Base-by-base conservation (phyloP, 1,140 invertebrate species). In the Reticulitermes speratus region DNA sequence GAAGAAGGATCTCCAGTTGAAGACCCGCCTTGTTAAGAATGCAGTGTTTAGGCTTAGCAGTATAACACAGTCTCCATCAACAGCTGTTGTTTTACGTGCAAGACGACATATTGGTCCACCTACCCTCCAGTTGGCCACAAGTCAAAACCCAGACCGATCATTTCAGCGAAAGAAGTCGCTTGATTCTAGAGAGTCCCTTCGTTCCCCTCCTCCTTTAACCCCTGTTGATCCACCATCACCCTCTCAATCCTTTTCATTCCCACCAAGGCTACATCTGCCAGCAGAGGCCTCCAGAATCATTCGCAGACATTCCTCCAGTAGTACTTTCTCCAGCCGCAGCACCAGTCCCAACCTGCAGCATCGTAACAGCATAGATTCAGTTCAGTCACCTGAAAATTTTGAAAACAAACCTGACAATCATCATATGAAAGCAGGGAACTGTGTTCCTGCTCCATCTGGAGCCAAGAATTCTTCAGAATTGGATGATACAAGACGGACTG, bases 271-370 rank as follows among this genome's bases (percentile, higher is more conserved):
- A 23, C 65, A 44, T 44, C 52, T 85, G 84, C 90, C 93, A 5
- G 94, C 94, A 52, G 95, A 96, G 88, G 95, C 95, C 81, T 96
- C 96, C 1, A 93, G 96, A 88, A 96, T 97, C 55, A 94, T 96
- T 88, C 92, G 96, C 75, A 92, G 96, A 83, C 95, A 96, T 89
- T 96, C 90, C 0, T 90, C 96, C 0, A 96, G 95, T 85, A 96
- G 95, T 89, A 96, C 96, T 23, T 96, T 95, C 90, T 96, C 96
- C 0, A 96, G 96, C 89, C 93, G 93, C 6, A 92, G 92, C n/a
- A 91, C 90, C 30, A 94, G 93, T 88, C 85, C 85, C 32, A 85
- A 69, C 65, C 30, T 44, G 38, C 44, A 44, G 14, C 82, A 45
- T 45, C 84, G 86, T 75, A 52, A 44, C 30, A 75, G 65, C 38